phyloP scores from a whole-genome alignment of 2,797 vertebrate species.

The Sebastes nivosus region DNA sequence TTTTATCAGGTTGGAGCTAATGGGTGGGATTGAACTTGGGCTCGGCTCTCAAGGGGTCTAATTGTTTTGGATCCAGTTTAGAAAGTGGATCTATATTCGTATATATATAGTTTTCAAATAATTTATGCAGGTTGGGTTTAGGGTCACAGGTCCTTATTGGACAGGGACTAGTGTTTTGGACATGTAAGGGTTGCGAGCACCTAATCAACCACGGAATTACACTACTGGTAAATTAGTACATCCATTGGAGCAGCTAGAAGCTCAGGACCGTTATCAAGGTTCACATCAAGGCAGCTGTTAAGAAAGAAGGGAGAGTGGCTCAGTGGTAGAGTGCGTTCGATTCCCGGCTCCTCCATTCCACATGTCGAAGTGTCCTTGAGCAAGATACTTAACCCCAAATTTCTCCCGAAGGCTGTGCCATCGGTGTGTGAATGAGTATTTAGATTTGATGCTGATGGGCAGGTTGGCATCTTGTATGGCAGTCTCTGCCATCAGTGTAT shows the following conservation, averaged over 20 bases:
- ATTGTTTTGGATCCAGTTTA: background rate
- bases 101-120: background rate
- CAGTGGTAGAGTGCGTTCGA: no score
- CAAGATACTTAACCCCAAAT: no score
- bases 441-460: accelerated
- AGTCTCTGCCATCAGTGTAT: no score
- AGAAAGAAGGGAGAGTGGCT: background rate
- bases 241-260: background rate
- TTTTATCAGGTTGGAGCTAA: slow-evolving; percentile 27
- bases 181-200: background rate
- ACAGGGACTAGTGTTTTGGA: background rate
- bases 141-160: background rate
- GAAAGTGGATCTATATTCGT: background rate
- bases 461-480: no score
- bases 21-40: background rate
- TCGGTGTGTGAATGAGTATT: no score
- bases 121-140: background rate
- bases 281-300: background rate
- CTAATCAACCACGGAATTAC: background rate
- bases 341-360: no score
- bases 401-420: no score
- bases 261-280: background rate
- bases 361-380: no score
- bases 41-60: background rate
- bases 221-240: background rate